These are phyloP conservation scores for Alcis repandata DNA, from an alignment of 2,888 invertebrate genomes.

Conservation along the genomic window DNA sequence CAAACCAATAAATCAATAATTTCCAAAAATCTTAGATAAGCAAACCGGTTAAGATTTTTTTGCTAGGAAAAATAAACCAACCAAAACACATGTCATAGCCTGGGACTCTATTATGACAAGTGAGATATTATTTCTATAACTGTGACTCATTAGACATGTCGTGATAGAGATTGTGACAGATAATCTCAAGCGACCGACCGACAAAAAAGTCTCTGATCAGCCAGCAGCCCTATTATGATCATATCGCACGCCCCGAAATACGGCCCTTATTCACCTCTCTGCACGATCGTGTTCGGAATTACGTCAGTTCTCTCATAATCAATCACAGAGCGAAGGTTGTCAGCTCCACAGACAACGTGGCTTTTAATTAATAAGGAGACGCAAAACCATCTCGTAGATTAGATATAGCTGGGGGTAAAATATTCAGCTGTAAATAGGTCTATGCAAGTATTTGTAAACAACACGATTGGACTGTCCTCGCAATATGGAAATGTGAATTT, in stretches of 20 bases:
- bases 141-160: no score
- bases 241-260: not conserved
- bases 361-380: slow-evolving; percentile 35
- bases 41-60: no score
- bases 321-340: slow-evolving; percentile 35
- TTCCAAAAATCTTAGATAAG: no score
- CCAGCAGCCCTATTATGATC: no score
- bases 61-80: no score
- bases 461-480: not conserved
- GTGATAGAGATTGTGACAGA: no score
- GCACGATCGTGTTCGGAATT: slow-evolving; percentile 29
- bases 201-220: no score
- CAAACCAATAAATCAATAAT: no score
- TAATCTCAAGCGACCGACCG: no score
- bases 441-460: not conserved
- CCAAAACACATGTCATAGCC: no score
- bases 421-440: not conserved
- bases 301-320: slow-evolving; percentile 33
- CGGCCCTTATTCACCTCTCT: not conserved
- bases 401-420: slow-evolving; percentile 8
- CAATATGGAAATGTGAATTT: not conserved
- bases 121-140: no score
- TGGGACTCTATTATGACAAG: no score
- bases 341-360: slow-evolving; percentile 30
- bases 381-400: slow-evolving; percentile 15